phyloP scores from a whole-genome alignment of 1,140 invertebrate genomes.

The Rhopalosiphum padi region DNA sequence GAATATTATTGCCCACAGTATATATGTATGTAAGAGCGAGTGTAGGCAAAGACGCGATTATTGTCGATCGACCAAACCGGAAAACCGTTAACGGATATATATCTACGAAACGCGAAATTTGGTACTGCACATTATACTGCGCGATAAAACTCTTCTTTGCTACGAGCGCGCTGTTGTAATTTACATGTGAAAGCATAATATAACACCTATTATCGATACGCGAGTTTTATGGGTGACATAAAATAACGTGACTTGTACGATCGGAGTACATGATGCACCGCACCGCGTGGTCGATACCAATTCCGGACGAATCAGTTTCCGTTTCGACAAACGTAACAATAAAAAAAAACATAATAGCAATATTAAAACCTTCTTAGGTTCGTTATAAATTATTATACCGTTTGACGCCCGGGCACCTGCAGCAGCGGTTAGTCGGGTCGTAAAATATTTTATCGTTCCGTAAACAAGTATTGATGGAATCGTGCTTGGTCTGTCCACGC shows the following conservation, averaged over 20 bases:
- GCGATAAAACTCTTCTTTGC: neutral
- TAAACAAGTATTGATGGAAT: neutral
- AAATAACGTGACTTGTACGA: neutral
- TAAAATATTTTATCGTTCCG: slow-evolving; percentile 14
- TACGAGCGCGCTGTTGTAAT: neutral
- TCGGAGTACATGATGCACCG: neutral
- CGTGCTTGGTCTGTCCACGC: neutral
- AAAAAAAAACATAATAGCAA: neutral
- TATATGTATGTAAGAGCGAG: neutral
- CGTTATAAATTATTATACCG: slow-evolving; percentile 20
- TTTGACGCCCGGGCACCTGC: neutral
- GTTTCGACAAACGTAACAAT: neutral
- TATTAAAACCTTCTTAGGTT: neutral
- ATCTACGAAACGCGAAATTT: slow-evolving; percentile 7
- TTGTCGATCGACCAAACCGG: slow-evolving; percentile 28
- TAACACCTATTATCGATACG: neutral
- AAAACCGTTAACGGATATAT: slow-evolving; percentile 28
- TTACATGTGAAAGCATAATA: neutral
- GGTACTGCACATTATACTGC: neutral
- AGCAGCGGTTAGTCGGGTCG: neutral
- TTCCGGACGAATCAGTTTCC: neutral
- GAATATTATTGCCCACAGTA: neutral
- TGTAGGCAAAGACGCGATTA: neutral
- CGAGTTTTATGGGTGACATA: neutral
- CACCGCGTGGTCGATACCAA: neutral